phyloP scores from a whole-genome alignment of 2,888 invertebrate genomes.

The Acrocyrtus sp. region DNA sequence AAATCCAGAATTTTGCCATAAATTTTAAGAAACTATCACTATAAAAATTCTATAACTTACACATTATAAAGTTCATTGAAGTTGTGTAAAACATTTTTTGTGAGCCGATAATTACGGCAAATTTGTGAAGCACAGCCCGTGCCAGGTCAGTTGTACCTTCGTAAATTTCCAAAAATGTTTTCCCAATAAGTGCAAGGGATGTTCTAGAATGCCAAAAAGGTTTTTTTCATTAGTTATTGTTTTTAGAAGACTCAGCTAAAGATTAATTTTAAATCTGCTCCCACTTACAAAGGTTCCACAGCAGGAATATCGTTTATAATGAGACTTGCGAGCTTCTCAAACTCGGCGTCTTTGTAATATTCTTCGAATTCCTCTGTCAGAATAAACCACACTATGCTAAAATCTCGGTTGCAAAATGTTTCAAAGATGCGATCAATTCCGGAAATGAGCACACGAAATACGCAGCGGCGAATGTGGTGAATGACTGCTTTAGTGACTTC shows the following conservation, averaged over 20 bases:
- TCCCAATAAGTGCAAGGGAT: constrained; percentile 23
- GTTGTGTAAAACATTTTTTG: constrained; percentile 42
- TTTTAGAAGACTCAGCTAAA: neutral
- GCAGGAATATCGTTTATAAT: constrained; percentile 44
- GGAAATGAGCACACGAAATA: constrained; percentile 33
- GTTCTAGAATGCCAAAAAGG: constrained; percentile 13
- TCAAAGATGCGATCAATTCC: constrained; percentile 40
- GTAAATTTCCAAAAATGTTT: constrained; percentile 33
- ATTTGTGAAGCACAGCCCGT: constrained; percentile 41
- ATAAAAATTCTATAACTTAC: constrained; percentile 27
- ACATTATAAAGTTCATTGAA: constrained; percentile 45
- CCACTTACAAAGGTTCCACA: constrained; percentile 36
- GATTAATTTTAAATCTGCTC: neutral
- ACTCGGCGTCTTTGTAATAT: constrained; percentile 31
- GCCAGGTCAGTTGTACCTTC: constrained; percentile 43
- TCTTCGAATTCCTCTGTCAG: constrained; percentile 36
- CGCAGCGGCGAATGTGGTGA: constrained; percentile 38
- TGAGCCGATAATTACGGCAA: constrained; percentile 42
- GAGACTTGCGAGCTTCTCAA: constrained; percentile 37
- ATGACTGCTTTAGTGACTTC: constrained; percentile 35
- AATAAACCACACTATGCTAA: constrained; percentile 37
- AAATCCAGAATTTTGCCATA: neutral
- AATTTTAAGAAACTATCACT: neutral
- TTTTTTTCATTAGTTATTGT: neutral
- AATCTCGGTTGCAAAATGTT: constrained; percentile 32